phyloP scores from a whole-genome alignment of 2,888 invertebrate species.

The Drosophila prolongata region DNA sequence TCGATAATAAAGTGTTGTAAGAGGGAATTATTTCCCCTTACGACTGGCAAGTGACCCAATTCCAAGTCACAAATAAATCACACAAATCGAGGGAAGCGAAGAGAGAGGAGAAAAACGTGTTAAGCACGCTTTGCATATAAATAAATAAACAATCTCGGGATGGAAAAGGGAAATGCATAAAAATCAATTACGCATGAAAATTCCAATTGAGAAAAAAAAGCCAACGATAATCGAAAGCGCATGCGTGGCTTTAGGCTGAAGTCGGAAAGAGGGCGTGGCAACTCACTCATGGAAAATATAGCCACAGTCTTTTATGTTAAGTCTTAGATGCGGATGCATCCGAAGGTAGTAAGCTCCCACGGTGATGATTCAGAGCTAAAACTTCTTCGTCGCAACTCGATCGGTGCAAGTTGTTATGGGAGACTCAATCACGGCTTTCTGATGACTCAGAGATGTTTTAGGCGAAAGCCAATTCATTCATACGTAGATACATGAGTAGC shows the following conservation, averaged over 20 bases:
- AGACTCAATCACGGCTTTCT: slow-evolving; percentile 30
- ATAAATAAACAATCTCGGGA: slow-evolving; percentile 33
- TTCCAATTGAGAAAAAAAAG: slow-evolving; percentile 45
- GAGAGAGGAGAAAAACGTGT: slow-evolving; percentile 43
- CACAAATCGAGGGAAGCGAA: slow-evolving; percentile 32
- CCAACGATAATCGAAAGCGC: slow-evolving; percentile 26
- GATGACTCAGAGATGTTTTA: slow-evolving; percentile 53
- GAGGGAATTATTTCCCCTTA: slow-evolving; percentile 13
- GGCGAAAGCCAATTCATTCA: slow-evolving; percentile 69
- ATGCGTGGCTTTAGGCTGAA: slow-evolving; percentile 40
- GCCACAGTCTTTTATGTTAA: not conserved
- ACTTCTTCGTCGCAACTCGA: slow-evolving; percentile 49
- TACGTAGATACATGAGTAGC: slow-evolving; percentile 22
- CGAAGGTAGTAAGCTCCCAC: slow-evolving; percentile 39
- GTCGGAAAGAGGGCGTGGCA: slow-evolving; percentile 18
- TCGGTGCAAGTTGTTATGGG: slow-evolving; percentile 41
- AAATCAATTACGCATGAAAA: slow-evolving; percentile 80
- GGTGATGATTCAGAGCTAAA: slow-evolving; percentile 52
- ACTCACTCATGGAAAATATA: not conserved
- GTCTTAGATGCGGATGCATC: slow-evolving; percentile 33
- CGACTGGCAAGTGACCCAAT: slow-evolving; percentile 59
- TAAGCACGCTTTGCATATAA: slow-evolving; percentile 66
- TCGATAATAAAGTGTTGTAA: slow-evolving; percentile 6
- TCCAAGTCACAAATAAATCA: slow-evolving; percentile 32
- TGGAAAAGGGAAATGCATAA: slow-evolving; percentile 52